Percentiles rank a stretch among this genome's conserved stretches.
These are phyloP conservation scores for Cosmopolites sordidus DNA, from an alignment of 2,888 invertebrate species.

Conservation along the genomic window DNA sequence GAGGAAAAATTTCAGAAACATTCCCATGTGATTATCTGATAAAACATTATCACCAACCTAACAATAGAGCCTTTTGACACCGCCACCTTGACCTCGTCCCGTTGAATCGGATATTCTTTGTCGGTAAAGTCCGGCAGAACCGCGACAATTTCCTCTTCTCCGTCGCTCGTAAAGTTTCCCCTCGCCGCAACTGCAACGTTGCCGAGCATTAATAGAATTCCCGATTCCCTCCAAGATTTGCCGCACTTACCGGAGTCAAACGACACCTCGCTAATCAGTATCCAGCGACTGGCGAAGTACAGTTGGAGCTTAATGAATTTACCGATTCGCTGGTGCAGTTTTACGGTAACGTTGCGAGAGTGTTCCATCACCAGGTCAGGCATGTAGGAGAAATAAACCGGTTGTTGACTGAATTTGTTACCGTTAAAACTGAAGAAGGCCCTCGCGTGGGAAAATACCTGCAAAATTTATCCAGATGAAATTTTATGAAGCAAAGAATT, in stretches of 20 bases:
- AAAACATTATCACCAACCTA: conserved; percentile 15
- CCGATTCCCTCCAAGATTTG: neutral
- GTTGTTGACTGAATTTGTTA: conserved; percentile 64
- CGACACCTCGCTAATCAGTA: conserved; percentile 80
- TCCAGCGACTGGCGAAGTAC: conserved; percentile 77
- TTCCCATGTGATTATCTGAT: too few relatives aligned
- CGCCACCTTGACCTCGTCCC: conserved; percentile 64
- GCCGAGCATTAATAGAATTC: conserved; percentile 5
- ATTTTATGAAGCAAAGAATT: too few relatives aligned
- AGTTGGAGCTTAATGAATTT: conserved; percentile 71
- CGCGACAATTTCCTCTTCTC: conserved; percentile 48
- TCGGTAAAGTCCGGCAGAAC: conserved; percentile 45
- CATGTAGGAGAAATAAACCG: conserved; percentile 72
- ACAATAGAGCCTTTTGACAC: conserved; percentile 10
- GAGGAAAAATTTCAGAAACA: too few relatives aligned
- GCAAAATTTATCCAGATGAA: conserved; percentile 25
- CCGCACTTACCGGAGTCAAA: conserved; percentile 72
- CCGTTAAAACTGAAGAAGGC: conserved; percentile 74
- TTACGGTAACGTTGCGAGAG: conserved; percentile 76
- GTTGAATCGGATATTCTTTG: conserved; percentile 62
- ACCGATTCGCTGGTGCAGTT: conserved; percentile 71
- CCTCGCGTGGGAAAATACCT: conserved; percentile 75
- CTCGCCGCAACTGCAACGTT: conserved; percentile 53
- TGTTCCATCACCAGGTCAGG: conserved; percentile 71
- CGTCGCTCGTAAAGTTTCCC: conserved; percentile 59